Conservation (phyloP, 2,113 vertebrate species). For the Xerus inauris region DNA sequence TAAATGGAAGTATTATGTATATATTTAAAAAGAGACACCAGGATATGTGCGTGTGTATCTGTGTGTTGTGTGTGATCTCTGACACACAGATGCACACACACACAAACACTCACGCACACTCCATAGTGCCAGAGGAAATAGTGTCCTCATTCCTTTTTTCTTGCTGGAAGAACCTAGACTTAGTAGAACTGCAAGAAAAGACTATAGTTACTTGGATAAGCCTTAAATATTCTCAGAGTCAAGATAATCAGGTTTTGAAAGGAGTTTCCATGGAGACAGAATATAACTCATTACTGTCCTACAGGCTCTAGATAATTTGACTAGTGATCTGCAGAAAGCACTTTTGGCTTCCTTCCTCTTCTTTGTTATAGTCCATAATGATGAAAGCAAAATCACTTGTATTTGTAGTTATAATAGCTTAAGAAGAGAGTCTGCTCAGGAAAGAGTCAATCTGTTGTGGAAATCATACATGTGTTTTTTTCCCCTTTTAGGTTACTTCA, state of each 20-base stretch:
- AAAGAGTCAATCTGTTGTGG: neutral
- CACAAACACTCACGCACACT: neutral
- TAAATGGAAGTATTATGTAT: neutral
- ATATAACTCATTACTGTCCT: neutral
- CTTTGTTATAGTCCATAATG: neutral
- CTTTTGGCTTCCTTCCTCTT: neutral
- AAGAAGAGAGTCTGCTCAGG: neutral
- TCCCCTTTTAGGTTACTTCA: neutral
- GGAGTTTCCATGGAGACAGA: conserved; percentile 43
- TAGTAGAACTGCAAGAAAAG: neutral
- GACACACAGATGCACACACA: too few relatives aligned
- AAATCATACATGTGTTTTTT: neutral
- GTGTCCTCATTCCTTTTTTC: neutral
- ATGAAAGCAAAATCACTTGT: neutral
- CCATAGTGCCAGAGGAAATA: neutral
- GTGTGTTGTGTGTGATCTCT: neutral
- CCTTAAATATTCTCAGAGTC: neutral
- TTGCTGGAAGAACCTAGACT: neutral
- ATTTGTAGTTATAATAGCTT: neutral
- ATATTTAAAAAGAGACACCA: neutral
- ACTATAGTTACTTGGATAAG: neutral
- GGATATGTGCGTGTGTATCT: neutral
- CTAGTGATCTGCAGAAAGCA: neutral
- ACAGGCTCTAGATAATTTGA: neutral
- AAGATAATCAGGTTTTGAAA: neutral